Evolutionary conservation across 2,113 vertebrate genomes (phyloP), one percentile per base, ranked within the genome.

Genomic region (Cavia porcellus): DNA sequence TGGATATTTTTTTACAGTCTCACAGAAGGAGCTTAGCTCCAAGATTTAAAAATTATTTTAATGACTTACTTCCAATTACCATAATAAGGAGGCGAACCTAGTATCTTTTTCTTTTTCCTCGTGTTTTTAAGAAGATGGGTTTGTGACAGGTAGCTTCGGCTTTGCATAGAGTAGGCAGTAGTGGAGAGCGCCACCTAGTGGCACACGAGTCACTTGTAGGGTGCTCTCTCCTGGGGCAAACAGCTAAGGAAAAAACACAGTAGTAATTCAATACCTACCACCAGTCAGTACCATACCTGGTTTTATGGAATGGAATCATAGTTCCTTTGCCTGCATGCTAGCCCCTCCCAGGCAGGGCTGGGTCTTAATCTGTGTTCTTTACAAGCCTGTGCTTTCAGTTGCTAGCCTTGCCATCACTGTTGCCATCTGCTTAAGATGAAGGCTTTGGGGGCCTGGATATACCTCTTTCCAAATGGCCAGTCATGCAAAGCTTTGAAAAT

Each of bases 401-500:
- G 66, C 75, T 81, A 91, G 88, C 74, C 38, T 74, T 70, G 77
- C 90, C 24, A 2, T 82, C 79, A 80, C 30, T 24, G 52, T 25
- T 93, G 80, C 92, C 97, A 77, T 97, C 96, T 92, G 96, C 79
- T 97, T 96, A 86, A 92, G 89, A 97, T 85, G 87, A 97, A 96
- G 95, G 77, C 42, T 95, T 47, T 92, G 79, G 72, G 90, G 57
- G 61, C 88, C 92, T 66, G 86, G 61, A 47, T 94, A n/a, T 91
- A 17, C 66, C 1, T 96, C 75, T 97, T 98, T 98, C 91, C 96
- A 95, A 97, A 97, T 94, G 92, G 89, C 89, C 61, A 95, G 57
- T 24, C 95, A 85, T 50, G 38, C 59, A 52, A 0, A 47, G n/a
- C 97, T 98, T 96, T 97, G 93, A 98, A 98, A 98, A 85, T 17